Evolutionary conservation across 2,888 invertebrate genomes (phyloP).

Genomic region (Drosophila suboccidentalis): DNA sequence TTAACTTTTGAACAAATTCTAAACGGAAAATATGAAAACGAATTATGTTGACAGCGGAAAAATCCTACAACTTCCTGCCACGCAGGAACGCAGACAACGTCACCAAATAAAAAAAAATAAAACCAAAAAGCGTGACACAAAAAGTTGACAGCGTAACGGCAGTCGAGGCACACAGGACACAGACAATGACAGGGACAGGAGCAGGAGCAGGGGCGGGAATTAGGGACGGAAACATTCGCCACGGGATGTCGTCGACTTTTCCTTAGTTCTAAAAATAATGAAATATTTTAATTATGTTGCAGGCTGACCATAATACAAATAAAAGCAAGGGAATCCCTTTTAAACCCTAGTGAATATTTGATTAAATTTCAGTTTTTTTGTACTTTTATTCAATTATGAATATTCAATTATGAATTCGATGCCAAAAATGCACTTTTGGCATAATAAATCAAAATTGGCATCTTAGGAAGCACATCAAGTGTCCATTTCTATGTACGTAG

Average conservation of each 20-base stretch:
- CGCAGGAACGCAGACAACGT: slow-evolving; percentile 56
- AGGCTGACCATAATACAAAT: slow-evolving; percentile 4
- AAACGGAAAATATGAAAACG: slow-evolving; percentile 81
- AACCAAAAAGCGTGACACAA: slow-evolving; percentile 58
- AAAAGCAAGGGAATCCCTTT: background rate
- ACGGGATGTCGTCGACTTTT: slow-evolving; percentile 59
- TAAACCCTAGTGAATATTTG: slow-evolving; percentile 3
- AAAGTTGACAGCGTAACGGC: slow-evolving; percentile 48
- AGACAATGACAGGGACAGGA: background rate
- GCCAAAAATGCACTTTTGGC: background rate
- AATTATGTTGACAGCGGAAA: slow-evolving; percentile 81
- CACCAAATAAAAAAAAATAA: slow-evolving; percentile 27
- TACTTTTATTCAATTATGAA: slow-evolving; percentile 3
- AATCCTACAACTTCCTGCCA: slow-evolving; percentile 78
- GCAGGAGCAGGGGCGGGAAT: slow-evolving; percentile 18
- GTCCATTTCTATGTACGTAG: too few relatives aligned
- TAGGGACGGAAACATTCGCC: slow-evolving; percentile 56
- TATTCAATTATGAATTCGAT: slow-evolving; percentile 1
- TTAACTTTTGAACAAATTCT: slow-evolving; percentile 80
- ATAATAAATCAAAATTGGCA: background rate
- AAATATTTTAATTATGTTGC: slow-evolving; percentile 70
- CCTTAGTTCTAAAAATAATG: slow-evolving; percentile 28
- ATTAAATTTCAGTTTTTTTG: background rate
- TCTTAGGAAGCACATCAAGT: background rate
- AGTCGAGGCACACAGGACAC: background rate